These are phyloP conservation scores for Glomeris maerens DNA, from an alignment of 1,140 invertebrate species.

Conservation along the genomic window DNA sequence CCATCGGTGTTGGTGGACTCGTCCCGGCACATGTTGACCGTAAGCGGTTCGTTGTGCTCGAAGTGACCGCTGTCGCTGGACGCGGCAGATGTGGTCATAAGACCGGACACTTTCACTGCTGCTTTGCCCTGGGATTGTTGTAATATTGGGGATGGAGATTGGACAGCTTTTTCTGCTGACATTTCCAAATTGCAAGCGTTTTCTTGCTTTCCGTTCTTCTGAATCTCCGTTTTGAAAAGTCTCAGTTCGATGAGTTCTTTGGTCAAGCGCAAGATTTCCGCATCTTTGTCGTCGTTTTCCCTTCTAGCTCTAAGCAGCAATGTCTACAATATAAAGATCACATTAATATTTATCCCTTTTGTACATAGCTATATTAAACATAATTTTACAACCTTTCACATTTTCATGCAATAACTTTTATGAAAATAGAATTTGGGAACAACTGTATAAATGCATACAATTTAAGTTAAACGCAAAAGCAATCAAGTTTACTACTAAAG, in stretches of 20 bases:
- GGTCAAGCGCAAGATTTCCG: conserved; percentile 60
- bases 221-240: conserved; percentile 48
- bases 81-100: background rate
- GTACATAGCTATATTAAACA: too few species aligned
- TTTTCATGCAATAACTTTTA: too few species aligned
- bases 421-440: too few species aligned
- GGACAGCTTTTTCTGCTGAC: background rate
- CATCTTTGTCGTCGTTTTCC: conserved; percentile 61
- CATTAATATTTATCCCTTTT: too few species aligned
- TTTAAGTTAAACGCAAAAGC: too few species aligned
- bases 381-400: too few species aligned
- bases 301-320: conserved; percentile 53
- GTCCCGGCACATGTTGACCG: background rate
- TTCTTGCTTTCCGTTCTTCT: background rate
- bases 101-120: background rate
- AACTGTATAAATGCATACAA: too few species aligned
- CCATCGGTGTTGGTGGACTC: background rate
- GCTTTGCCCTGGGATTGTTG: background rate
- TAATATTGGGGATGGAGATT: background rate
- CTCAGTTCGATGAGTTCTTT: conserved; percentile 66
- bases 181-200: background rate
- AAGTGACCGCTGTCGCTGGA: conserved; percentile 5
- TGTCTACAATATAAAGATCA: too few species aligned
- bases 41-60: background rate
- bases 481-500: too few species aligned